Percentiles rank a stretch among this genome's conserved stretches.
Evolutionary conservation across 2,113 vertebrate species (phyloP).

Genomic region (Pristiophorus japonicus): DNA sequence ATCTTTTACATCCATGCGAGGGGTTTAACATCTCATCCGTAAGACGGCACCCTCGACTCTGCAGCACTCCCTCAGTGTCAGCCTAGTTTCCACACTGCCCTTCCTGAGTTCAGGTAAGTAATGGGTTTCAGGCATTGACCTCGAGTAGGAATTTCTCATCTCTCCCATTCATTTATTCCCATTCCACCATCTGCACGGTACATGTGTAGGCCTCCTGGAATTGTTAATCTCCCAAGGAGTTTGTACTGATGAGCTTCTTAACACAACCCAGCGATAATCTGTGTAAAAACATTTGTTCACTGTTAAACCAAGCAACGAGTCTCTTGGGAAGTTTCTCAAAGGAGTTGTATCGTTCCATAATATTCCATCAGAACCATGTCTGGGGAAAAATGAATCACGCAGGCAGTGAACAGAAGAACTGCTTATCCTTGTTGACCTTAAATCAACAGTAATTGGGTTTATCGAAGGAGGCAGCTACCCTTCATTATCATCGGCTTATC

Average conservation of each 20-base stretch:
- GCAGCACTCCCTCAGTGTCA: not conserved
- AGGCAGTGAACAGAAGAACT: not conserved
- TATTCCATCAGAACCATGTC: not conserved
- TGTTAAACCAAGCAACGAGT: not conserved
- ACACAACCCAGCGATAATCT: not conserved
- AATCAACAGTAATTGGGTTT: not conserved
- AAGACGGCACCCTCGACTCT: not conserved
- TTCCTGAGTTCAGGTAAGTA: not conserved
- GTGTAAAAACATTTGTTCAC: slow-evolving; percentile 14
- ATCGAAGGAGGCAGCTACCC: not conserved
- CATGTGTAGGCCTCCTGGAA: not conserved
- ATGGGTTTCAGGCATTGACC: too few species aligned
- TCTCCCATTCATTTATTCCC: not conserved
- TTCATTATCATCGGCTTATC: not conserved
- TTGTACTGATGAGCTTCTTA: not conserved
- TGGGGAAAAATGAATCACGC: not conserved
- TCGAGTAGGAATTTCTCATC: too few species aligned
- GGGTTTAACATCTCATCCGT: not conserved
- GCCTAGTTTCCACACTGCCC: not conserved
- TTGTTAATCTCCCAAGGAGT: slow-evolving; percentile 15
- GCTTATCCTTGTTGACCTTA: not conserved
- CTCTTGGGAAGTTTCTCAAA: not conserved
- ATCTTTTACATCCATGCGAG: not conserved
- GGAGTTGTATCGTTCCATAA: not conserved
- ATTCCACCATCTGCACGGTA: not conserved